Evolutionary conservation across 2,888 invertebrate species (phyloP).

Genomic region (Melieria picta): DNA sequence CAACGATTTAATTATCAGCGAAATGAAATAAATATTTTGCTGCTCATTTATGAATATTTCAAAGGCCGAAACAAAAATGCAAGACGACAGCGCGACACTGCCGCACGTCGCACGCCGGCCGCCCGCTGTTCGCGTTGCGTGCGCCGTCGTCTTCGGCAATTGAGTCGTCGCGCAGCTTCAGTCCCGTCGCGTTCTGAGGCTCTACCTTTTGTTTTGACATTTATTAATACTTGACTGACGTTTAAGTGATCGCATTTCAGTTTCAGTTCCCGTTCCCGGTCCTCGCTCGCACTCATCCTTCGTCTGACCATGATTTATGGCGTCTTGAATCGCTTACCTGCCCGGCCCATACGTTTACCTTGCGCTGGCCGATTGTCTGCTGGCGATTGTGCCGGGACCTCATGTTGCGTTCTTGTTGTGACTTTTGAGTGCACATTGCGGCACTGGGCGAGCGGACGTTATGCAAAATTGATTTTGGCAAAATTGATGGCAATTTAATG

Average conservation of each 20-base stretch:
- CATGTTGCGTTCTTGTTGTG: conserved; percentile 25
- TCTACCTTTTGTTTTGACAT: conserved; percentile 60
- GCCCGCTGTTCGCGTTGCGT: conserved; percentile 46
- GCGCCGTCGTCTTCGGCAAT: conserved; percentile 43
- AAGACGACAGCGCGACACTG: too few species aligned
- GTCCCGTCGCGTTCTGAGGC: conserved; percentile 5
- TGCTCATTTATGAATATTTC: too few species aligned
- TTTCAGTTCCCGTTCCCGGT: conserved; percentile 7
- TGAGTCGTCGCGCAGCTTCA: conserved; percentile 40
- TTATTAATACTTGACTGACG: conserved; percentile 64
- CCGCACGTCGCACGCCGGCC: conserved; percentile 10
- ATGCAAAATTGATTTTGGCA: conserved; percentile 7
- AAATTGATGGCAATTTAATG: conserved; percentile 20
- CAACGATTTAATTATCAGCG: too few species aligned
- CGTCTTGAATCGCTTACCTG: conserved; percentile 22
- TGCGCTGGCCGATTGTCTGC: conserved; percentile 5
- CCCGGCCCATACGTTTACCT: background rate
- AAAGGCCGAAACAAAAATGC: too few species aligned
- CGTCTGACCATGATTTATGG: conserved; percentile 29
- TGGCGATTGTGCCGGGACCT: conserved; percentile 16
- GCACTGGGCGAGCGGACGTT: conserved; percentile 25
- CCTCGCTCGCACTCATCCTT: conserved; percentile 8
- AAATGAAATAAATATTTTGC: too few species aligned
- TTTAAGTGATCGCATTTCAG: conserved; percentile 56
- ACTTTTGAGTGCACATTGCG: background rate